Base-by-base conservation (phyloP, 2,888 invertebrate genomes). In the Leptopilina drosophilae region DNA sequence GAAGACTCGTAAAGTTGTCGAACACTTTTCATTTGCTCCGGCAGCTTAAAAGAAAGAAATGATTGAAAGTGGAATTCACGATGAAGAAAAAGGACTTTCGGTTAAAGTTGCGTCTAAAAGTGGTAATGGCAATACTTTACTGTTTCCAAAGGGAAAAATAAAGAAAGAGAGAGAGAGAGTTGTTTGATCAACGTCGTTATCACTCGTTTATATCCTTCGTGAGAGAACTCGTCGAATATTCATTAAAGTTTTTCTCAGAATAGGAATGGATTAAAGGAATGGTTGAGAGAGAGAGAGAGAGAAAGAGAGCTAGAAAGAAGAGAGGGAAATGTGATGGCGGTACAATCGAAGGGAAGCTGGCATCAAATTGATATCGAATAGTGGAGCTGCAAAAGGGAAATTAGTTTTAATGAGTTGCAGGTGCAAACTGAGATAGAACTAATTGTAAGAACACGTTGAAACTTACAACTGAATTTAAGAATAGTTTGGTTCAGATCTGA, bases 181-280 rank as follows among this genome's bases (percentile, higher is more conserved):
- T 73, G 33, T 73, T 73, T 73, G 73, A 73, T 59, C 56, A 59
- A 56, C 15, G 33, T 59, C 11, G 56, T 56, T 73, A 73, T 73
- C 15, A 73, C 73, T 73, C 56, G 40, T 33, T 73, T 56, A 73
- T 56, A 56, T 56, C 40, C 73, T 33, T 69, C 53, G 8, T 49
- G 49, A 73, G 11, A 26, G 33, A 73, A 56, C 56, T 73, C 56
- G 33, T 56, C 26, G 73, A 73, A 73, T 73, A 73, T 73, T 73
- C 56, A 56, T 73, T 73, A 73, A 73, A 56, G 73, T 73, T 73
- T 73, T 73, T 73, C 73, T 73, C 56, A 73, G n/a, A 33, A 53
- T 56, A 5, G 9, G 33, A 73, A n/a, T 40, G 56, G 33, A 59
- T 59, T 73, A 56, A 73, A 73, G 40, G 73, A 73, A 59, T n/a